Base-by-base conservation (phyloP, 23 tunicate species). In the Ascidia mentula region DNA sequence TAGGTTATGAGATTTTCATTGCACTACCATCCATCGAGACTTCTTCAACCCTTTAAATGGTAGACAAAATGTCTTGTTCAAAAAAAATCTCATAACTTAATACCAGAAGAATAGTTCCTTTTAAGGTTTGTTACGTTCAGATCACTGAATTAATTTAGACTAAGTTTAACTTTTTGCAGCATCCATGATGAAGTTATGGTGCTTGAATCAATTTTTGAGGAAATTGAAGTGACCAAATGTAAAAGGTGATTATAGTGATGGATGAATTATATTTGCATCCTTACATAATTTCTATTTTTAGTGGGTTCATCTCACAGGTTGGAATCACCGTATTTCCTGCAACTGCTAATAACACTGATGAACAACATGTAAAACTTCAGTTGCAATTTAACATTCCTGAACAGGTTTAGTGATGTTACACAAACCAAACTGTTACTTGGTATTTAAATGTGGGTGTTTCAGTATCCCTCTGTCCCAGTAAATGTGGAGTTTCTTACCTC, bases 201-300 rank as follows among this genome's bases (percentile, higher is more conserved):
- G 61, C 61, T 88, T 6, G 33, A 82, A 69, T 82, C 93, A 36
- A 88, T 88, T 26, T 88, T 77, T 82, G 93, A 88, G 78, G 87
- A 88, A 33, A 59, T 88, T 34, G 53, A 46, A 34, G 33, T 82
- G 6, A 53, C 38, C 38, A 75, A 81, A 31, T 65, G 28, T 60
- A 69, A 77, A 31, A 73, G 36, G 38, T 74, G 37, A 53, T 6
- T 74, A 61, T 38, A 53, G 24, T 5, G 65, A 20, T 6, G 65
- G 7, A 53, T 5, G 13, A 3, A 53, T n/a, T n/a, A n/a, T n/a
- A n/a, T n/a, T n/a, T n/a, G 12, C 65, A 53, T 6, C 2, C 24
- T 53, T 53, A 53, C 1, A 5, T 53, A 3, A 1, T 53, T 71
- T 71, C 13, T 71, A 1, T 35, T 28, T 31, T 7, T 35, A 71